Base-by-base conservation (phyloP, 1,140 invertebrate genomes). In the Teleogryllus occipitalis region DNA sequence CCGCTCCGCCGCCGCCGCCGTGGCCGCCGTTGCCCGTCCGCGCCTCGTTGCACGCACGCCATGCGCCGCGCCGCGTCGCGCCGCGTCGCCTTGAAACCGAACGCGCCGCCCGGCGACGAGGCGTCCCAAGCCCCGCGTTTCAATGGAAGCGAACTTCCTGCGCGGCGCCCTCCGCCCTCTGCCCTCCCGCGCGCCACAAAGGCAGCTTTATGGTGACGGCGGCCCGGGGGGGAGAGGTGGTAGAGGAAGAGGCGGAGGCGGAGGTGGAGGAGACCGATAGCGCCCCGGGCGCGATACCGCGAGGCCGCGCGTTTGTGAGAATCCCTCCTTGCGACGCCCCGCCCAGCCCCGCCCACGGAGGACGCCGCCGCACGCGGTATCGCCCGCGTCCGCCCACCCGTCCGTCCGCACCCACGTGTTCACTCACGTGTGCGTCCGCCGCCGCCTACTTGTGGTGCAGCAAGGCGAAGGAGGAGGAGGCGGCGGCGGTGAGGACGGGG, bases 131-230 rank as follows among this genome's bases (percentile, higher is more conserved):
- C 54, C 10, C 10, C 18, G 54, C 54, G 54, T 65, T 18, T 65
- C 54, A 65, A 65, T 65, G 54, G 54, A 65, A 65, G 54, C 54
- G 54, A 65, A 65, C 54, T 65, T 65, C 54, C 54, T 65, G 54
- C 18, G 27, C 27, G 27, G 27, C 27, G 27, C 54, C 18, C 54
- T 65, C 54, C 54, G 54, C 54, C 54, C 54, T 65, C 10, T 7
- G 54, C 54, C 18, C 54, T 18, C 18, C 10, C 18, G 54, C 54
- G 10, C 18, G 18, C 54, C 54, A 65, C 54, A 65, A 65, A 65
- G 54, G 18, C 18, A 65, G 1, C 54, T 65, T 65, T 65, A 65
- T 65, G 54, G 18, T 10, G 54, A 65, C 10, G 54, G 18, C 54
- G 54, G 54, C 10, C 2, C 2, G 18, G 10, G 10, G 7, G 49